Percentiles rank a stretch among this genome's conserved stretches.
Conservation (phyloP, 1,140 invertebrate genomes). For the Nixonia krombeini region DNA sequence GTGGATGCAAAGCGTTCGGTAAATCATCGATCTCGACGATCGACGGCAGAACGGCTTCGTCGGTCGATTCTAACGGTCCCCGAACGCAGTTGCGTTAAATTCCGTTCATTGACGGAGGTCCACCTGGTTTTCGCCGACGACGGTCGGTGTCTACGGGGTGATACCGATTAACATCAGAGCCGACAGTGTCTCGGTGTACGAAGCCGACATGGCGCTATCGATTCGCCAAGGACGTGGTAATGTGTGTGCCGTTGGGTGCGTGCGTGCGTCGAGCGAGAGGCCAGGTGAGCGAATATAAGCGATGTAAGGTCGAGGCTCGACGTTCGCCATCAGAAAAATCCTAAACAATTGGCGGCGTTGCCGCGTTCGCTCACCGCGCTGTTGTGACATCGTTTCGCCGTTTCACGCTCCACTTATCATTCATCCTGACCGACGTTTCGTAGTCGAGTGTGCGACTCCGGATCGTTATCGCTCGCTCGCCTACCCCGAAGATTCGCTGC, state of each 20-base stretch:
- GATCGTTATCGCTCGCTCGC: conserved; percentile 19
- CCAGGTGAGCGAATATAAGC: conserved; percentile 46
- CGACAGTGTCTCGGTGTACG: conserved; percentile 31
- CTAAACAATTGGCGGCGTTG: conserved; percentile 64
- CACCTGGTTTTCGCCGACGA: too few relatives aligned
- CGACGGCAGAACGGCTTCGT: too few relatives aligned
- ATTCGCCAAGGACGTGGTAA: conserved; percentile 53
- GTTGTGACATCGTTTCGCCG: conserved; percentile 57
- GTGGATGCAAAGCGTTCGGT: too few relatives aligned
- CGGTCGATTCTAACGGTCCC: too few relatives aligned
- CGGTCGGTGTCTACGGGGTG: too few relatives aligned
- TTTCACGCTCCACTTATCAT: conserved; percentile 63
- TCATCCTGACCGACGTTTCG: conserved; percentile 47
- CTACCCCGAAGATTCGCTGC: conserved; percentile 9
- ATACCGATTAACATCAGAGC: neutral
- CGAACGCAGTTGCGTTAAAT: too few relatives aligned
- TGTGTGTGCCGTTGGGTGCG: conserved; percentile 36
- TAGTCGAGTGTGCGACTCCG: neutral
- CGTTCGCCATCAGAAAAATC: conserved; percentile 57
- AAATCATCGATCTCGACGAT: too few relatives aligned
- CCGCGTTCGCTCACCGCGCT: conserved; percentile 39
- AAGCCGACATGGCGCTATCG: conserved; percentile 51
- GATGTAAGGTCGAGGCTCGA: conserved; percentile 54
- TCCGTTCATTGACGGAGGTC: too few relatives aligned
- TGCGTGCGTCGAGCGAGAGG: conserved; percentile 19